Conservation (phyloP, 1,140 invertebrate species). For the Agraylea sexmaculata region DNA sequence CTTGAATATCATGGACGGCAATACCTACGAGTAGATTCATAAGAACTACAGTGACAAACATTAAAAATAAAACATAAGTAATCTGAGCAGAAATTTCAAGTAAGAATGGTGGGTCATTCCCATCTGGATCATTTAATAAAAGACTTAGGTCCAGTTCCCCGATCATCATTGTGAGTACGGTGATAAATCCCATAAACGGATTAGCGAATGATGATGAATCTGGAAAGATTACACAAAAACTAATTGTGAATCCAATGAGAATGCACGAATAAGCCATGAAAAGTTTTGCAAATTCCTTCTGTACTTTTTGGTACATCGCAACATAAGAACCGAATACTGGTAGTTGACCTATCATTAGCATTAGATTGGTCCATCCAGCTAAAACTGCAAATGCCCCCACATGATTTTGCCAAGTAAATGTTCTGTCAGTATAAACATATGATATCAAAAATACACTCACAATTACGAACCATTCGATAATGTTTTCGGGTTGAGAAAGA, state of each 20-base stretch:
- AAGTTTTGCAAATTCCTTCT: conserved; percentile 73
- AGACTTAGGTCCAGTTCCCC: conserved; percentile 67
- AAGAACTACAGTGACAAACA: conserved; percentile 68
- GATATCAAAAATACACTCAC: conserved; percentile 70
- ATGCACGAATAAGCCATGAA: conserved; percentile 73
- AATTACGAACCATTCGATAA: conserved; percentile 76
- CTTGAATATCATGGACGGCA: conserved; percentile 69
- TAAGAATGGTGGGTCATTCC: conserved; percentile 46
- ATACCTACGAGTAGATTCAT: conserved; percentile 74
- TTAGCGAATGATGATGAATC: conserved; percentile 65
- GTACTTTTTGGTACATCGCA: conserved; percentile 75
- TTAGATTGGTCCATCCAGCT: conserved; percentile 74
- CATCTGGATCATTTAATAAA: conserved; percentile 50
- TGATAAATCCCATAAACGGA: conserved; percentile 66
- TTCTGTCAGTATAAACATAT: conserved; percentile 61
- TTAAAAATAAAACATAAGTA: conserved; percentile 58
- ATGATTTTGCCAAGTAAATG: conserved; percentile 71
- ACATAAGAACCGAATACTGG: conserved; percentile 78
- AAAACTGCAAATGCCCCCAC: conserved; percentile 72
- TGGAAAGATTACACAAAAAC: conserved; percentile 77
- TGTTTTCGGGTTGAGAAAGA: conserved; percentile 68
- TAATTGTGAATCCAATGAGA: conserved; percentile 72
- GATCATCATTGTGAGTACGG: conserved; percentile 82
- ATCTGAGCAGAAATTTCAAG: conserved; percentile 59
- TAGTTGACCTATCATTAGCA: conserved; percentile 77